Percentiles rank a stretch among this genome's conserved stretches.
Evolutionary conservation across 2,888 invertebrate species (phyloP).

Genomic region (Gisinianus flammeolus): DNA sequence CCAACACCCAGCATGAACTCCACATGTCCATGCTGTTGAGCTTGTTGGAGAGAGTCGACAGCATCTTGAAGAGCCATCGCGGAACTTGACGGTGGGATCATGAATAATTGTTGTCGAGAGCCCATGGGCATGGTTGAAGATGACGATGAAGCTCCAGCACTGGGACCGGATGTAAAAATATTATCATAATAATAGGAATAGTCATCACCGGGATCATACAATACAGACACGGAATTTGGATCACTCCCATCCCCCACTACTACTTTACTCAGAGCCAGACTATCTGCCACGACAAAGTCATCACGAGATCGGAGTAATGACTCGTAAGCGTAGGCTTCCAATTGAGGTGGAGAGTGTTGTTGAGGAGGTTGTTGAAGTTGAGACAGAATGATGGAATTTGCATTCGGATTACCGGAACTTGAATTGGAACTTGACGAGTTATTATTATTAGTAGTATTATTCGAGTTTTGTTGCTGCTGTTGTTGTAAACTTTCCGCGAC

Average conservation of each 20-base stretch:
- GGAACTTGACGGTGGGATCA: constrained; percentile 42
- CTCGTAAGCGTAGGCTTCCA: constrained; percentile 49
- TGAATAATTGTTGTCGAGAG: constrained; percentile 40
- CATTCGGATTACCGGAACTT: too few species aligned
- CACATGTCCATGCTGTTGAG: constrained; percentile 46
- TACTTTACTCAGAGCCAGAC: constrained; percentile 42
- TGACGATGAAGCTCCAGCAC: not conserved
- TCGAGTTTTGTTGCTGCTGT: constrained; percentile 44
- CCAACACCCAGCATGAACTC: constrained; percentile 55
- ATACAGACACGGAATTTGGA: constrained; percentile 47
- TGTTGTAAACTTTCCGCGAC: constrained; percentile 29
- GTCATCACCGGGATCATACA: constrained; percentile 56
- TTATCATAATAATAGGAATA: constrained; percentile 51
- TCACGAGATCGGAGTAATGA: constrained; percentile 47
- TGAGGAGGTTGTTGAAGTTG: not conserved
- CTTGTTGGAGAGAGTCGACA: constrained; percentile 42
- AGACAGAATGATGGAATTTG: not conserved
- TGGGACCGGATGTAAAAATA: not conserved
- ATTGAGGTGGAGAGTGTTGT: constrained; percentile 20
- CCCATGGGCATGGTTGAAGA: not conserved
- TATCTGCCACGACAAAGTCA: constrained; percentile 48
- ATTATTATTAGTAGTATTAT: too few species aligned
- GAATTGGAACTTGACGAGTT: not conserved
- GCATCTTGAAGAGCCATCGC: constrained; percentile 42
- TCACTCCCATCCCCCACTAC: constrained; percentile 42